Conservation (phyloP, 1,140 invertebrate species). For the Holcopasites calliopsidis region DNA sequence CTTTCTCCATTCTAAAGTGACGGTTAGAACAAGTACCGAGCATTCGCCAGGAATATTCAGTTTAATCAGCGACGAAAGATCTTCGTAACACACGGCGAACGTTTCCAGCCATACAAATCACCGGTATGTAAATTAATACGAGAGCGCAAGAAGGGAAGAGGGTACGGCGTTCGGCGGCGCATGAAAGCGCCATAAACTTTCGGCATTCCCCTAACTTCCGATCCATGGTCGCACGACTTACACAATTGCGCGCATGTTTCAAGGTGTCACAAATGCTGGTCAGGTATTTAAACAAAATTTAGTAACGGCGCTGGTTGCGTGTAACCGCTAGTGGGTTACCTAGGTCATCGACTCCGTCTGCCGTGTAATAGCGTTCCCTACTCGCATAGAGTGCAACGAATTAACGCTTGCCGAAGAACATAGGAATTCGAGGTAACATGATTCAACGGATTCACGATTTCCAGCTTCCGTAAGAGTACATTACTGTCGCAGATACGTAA, state of each 20-base stretch:
- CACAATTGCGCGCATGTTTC: slow-evolving; percentile 24
- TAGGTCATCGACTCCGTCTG: not conserved
- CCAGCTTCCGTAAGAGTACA: too few species aligned
- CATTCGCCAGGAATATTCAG: not conserved
- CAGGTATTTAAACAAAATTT: slow-evolving; percentile 22
- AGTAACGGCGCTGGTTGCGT: not conserved
- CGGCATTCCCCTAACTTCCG: slow-evolving; percentile 18
- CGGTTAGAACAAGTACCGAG: too few species aligned
- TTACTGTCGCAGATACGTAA: too few species aligned
- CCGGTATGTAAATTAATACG: slow-evolving; percentile 28
- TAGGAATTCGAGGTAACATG: too few species aligned
- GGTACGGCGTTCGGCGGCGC: not conserved
- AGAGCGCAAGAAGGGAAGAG: not conserved
- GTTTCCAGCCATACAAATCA: not conserved
- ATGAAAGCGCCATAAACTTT: slow-evolving; percentile 22
- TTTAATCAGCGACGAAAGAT: not conserved
- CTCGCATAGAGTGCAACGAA: not conserved
- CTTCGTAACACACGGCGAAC: not conserved
- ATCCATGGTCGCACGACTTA: not conserved
- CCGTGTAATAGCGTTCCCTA: too few species aligned
- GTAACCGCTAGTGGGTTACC: not conserved
- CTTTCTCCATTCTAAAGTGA: too few species aligned
- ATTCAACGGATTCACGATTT: too few species aligned
- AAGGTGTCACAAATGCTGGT: slow-evolving; percentile 18
- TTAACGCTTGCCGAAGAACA: not conserved